Conservation (phyloP, 1,140 invertebrate genomes). For the Drosophila sp. region DNA sequence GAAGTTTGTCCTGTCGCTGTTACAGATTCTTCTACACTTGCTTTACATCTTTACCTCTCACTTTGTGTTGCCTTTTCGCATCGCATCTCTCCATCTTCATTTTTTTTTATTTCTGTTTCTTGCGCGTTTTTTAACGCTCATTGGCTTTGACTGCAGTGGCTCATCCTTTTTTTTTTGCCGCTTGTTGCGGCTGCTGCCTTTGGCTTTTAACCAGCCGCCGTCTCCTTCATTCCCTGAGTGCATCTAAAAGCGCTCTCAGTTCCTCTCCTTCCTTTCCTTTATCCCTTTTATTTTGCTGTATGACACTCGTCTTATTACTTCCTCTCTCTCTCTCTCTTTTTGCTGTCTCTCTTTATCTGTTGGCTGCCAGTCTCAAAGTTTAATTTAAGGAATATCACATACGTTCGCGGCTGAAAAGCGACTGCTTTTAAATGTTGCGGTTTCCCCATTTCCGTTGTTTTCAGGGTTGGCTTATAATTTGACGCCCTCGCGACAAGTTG, state of each 20-base stretch:
- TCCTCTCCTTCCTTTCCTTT: slow-evolving; percentile 5
- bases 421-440: slow-evolving; percentile 39
- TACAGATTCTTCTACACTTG: slow-evolving; percentile 21
- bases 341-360: slow-evolving; percentile 23
- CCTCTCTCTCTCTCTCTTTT: slow-evolving; percentile 21
- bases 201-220: slow-evolving; percentile 53
- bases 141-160: slow-evolving; percentile 57
- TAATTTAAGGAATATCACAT: slow-evolving; percentile 70
- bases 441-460: background rate
- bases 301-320: slow-evolving; percentile 13
- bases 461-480: slow-evolving; percentile 1
- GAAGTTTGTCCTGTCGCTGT: slow-evolving; percentile 63
- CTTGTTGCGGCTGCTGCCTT: slow-evolving; percentile 63
- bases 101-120: slow-evolving; percentile 27
- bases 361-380: slow-evolving; percentile 51
- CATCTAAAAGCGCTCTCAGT: background rate
- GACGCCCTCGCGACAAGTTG: background rate
- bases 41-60: background rate
- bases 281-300: slow-evolving; percentile 35
- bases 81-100: slow-evolving; percentile 8
- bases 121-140: slow-evolving; percentile 66
- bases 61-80: slow-evolving; percentile 12
- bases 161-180: slow-evolving; percentile 42
- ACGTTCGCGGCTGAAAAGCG: slow-evolving; percentile 44
- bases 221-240: background rate